Base-by-base conservation (phyloP, 2,113 vertebrate genomes). In the Origma solitaria region DNA sequence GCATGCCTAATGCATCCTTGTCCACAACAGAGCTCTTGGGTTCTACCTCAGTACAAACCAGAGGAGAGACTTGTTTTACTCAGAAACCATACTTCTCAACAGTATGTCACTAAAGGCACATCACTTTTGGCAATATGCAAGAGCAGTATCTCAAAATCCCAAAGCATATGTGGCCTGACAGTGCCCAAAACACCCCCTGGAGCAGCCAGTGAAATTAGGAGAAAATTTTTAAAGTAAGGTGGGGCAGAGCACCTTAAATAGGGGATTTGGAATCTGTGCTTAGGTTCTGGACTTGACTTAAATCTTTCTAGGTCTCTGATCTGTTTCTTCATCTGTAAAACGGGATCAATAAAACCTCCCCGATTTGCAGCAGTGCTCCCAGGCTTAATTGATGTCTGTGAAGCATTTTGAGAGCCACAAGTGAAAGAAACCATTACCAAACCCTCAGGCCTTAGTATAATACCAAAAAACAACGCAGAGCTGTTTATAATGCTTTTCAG, bases 251-350 rank as follows among this genome's bases (percentile, higher is more conserved):
- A 90, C 23, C 18, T 38, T 82, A 57, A 80, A 65, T 23, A 73
- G 47, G 51, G 35, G n/a, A 28, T 40, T 53, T 73, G 45, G 25
- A 37, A 92, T 86, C 28, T 65, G 20, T 27, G 62, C 30, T 69
- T 57, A 45, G 25, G 35, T 57, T 77, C 44, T 77, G 42, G 38
- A 66, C 70, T 38, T 70, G 7, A 88, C 58, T 77, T 61, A 42
- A 82, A 61, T 72, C 25, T 62, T 92, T 90, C 54, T 45, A 69
- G 25, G 45, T 50, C 61, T 89, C 79, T 15, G 31, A 86, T 90
- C 68, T 58, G 80, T 64, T 81, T 38, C 68, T 62, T 64, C 76
- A 88, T 65, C 64, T 77, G 50, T 86, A 77, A 92, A 93, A 94
- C 10, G 33, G 42, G 64, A 94, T 78, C 93, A 75, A 37, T 78